Base-by-base conservation (phyloP, 2,797 vertebrate genomes). In the Ambastaia sidthimunki region DNA sequence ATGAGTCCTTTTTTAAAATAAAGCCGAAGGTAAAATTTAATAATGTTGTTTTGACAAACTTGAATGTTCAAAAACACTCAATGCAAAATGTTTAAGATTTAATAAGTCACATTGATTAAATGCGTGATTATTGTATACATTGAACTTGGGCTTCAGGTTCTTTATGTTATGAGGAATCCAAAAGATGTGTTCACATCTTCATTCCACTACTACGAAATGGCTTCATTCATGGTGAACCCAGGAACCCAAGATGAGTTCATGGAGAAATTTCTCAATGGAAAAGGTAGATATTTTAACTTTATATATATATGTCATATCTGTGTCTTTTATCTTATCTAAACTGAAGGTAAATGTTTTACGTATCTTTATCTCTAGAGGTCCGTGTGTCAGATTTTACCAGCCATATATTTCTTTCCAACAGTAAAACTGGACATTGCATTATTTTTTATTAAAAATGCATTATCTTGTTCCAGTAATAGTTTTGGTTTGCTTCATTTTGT, bases 181-280 rank as follows among this genome's bases (percentile, higher is more conserved):
- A 93, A 85, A 84, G 92, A 93, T 57, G 87, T 93, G 18, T 91
- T 93, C 16, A 91, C 88, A 0, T 93, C 92, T 3, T 85, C 86
- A n/a, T 92, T 87, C 74, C 80, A 91, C 76, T 93, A 86, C 31
- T 82, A 84, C 72, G 76, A 52, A 28, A 92, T 84, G 74, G 72
- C 88, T 28, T 84, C 85, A 3, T 92, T 70, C 60, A 7, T 91
- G 82, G 90, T 89, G 25, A 76, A 90, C 0, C 91, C 90, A 2
- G 89, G 90, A 18, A 74, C 86, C 7, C 76, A 80, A 76, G 84
- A 75, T 9, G 81, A 93, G 25, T 93, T 93, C 83, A 71, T 93
- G 44, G 80, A 88, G 6, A 92, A 88, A 84, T 93, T 93, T 83
- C 86, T 92, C 2, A 52, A 84, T 16, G 92, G 91, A 80, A 83